Evolutionary conservation across 92 coral and sea anemone genomes (phyloP).

Genomic region (Epizoanthus stellaris): DNA sequence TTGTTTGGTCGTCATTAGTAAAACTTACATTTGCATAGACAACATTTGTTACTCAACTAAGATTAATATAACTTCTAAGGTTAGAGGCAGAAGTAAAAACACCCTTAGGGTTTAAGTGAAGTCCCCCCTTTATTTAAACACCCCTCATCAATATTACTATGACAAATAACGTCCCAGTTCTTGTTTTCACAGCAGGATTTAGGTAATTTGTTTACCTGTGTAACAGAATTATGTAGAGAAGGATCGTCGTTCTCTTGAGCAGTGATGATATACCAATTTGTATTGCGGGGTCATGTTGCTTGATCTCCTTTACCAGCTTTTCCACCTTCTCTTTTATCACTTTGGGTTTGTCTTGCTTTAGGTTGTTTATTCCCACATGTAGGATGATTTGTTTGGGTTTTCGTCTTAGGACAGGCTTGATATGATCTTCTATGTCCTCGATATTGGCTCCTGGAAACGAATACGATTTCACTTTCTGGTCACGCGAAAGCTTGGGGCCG

Average conservation of each 20-base stretch:
- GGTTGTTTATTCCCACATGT: constrained; percentile 7
- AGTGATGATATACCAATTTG: constrained; percentile 1
- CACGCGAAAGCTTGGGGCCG: constrained; percentile 8
- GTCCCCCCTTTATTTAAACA: constrained; percentile 9
- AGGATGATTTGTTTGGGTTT: constrained; percentile 8
- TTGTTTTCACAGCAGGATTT: neutral
- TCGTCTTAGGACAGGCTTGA: neutral
- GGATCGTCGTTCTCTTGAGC: constrained; percentile 16
- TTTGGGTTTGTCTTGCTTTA: neutral
- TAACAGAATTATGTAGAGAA: neutral
- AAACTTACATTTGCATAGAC: constrained; percentile 4
- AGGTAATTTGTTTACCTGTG: neutral
- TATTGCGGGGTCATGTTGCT: neutral
- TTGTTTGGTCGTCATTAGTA: no score
- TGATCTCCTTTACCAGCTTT: neutral
- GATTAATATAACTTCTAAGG: neutral
- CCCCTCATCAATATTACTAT: neutral
- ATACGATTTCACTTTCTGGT: neutral
- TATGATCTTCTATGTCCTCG: neutral
- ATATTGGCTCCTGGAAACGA: neutral
- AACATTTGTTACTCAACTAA: neutral
- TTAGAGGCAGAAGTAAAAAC: neutral
- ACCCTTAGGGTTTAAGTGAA: constrained; percentile 10
- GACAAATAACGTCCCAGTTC: neutral
- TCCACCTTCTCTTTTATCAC: constrained; percentile 8